Conservation (phyloP, 2,888 invertebrate species). For the Mesorhabditis belari region DNA sequence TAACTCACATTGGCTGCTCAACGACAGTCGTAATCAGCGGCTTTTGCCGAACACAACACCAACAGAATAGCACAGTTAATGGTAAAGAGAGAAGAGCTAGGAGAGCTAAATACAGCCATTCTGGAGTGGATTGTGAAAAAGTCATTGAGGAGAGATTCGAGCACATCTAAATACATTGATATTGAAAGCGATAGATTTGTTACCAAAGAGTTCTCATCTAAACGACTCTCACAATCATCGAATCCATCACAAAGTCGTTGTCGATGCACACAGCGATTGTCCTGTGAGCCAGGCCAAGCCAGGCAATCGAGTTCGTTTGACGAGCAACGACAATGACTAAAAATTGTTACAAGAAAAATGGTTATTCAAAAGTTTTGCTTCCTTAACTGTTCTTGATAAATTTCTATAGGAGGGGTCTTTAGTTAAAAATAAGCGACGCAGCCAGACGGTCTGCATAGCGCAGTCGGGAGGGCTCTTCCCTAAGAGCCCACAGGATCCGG, state of each 20-base stretch:
- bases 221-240: neutral
- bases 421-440: no score
- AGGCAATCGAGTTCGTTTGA: neutral
- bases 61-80: neutral
- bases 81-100: neutral
- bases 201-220: neutral
- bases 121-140: neutral
- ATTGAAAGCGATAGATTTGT: neutral
- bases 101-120: neutral
- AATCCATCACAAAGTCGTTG: neutral
- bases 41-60: neutral
- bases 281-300: neutral
- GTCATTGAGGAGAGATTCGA: neutral
- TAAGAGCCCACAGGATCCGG: no score
- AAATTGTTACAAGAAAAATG: no score
- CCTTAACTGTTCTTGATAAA: no score
- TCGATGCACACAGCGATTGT: neutral
- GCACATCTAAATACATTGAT: neutral
- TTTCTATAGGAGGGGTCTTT: no score
- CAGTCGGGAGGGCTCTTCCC: no score
- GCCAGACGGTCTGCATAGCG: no score
- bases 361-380: no score
- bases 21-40: neutral
- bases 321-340: neutral
- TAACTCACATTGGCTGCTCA: neutral